Conservation (phyloP, 2,113 vertebrate species). For the Scophthalmus maximus region DNA sequence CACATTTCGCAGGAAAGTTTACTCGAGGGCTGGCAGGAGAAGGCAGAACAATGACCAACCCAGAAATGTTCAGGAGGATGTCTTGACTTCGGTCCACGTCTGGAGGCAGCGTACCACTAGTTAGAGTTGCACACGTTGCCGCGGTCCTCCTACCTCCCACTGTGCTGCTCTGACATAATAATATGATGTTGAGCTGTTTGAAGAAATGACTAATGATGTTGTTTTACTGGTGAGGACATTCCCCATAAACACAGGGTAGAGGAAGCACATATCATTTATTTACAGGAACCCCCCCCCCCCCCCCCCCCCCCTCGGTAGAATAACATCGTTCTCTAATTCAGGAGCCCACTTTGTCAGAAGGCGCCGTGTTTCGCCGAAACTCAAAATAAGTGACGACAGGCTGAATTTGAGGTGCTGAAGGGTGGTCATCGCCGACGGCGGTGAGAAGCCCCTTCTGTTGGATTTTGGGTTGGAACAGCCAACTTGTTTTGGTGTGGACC, state of each 20-base stretch:
- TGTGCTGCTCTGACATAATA: background rate
- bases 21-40: no score
- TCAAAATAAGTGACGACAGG: conserved; percentile 61
- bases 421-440: conserved; percentile 34
- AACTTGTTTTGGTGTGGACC: conserved; percentile 42
- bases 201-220: background rate
- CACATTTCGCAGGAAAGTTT: no score
- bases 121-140: no score
- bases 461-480: conserved; percentile 59
- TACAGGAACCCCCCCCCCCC: conserved; percentile 3
- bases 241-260: conserved; percentile 15
- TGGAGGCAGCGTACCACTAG: no score
- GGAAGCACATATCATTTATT: conserved; percentile 12
- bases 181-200: background rate
- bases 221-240: conserved; percentile 15
- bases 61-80: no score
- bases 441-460: conserved; percentile 32
- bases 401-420: conserved; percentile 47
- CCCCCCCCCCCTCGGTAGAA: conserved; percentile 16
- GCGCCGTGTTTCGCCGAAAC: conserved; percentile 6
- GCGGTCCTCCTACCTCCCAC: background rate
- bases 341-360: conserved; percentile 17
- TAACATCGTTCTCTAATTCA: conserved; percentile 23
- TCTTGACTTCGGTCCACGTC: no score
- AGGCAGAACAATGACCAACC: no score